Evolutionary conservation across 1,140 invertebrate genomes (phyloP), one percentile per base, ranked within the genome.

Genomic region (Palaemon carinicauda): DNA sequence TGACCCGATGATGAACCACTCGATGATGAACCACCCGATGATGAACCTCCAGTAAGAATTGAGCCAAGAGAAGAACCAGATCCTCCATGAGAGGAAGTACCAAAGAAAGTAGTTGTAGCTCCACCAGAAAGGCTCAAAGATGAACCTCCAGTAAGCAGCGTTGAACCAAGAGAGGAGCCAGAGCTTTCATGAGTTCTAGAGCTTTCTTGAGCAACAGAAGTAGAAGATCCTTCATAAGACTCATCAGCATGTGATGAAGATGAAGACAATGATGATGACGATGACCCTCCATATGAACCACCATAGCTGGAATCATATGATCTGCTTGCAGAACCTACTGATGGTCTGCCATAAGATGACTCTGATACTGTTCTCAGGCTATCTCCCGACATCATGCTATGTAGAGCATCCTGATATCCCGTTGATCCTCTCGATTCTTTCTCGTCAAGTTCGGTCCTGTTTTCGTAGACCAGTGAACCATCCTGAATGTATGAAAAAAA

Each of bases 391-490:
- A 86, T n/a, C 27, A 86, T 86, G 21, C 74, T 29, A 51, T 80
- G 77, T 15, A 86, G 84, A 56, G 77, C 77, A 31, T 86, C 84
- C 9, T 53, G 29, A 29, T 86, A 41, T 0, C 50, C 27, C 52
- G 21, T 21, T 17, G 65, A 69, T 0, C 56, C 33, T 9, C 19
- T 24, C 14, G 84, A 65, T 10, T 75, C 71, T 10, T 75, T 56
- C 27, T 88, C 75, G 12, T 81, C 56, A 33, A 80, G 51, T 51
- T 87, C 86, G 1, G 86, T 82, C 19, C 82, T 83, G 79, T 87
- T 84, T 56, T 89, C 84, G n/a, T 89, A 75, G n/a, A 89, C 77
- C 24, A 89, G 79, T 12, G 82, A 71, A 4, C 88, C 88, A 60
- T 89, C 71, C 84, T 86, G 65, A 33, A 19, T 29, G 12, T 10